Evolutionary conservation across 2,113 vertebrate species (phyloP).

Genomic region (Nerophis ophidion): DNA sequence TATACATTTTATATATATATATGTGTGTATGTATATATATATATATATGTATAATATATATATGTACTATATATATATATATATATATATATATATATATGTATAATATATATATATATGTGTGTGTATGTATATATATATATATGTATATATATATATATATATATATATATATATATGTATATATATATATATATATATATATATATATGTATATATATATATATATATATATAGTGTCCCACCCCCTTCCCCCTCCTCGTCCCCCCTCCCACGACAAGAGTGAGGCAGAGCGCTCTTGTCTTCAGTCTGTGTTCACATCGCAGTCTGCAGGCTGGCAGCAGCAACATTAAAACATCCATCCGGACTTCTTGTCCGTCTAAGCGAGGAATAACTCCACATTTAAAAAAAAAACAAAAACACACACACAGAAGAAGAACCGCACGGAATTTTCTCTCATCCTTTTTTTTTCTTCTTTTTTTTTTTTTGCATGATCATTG

Average conservation of each 20-base stretch:
- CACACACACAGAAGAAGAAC: no score
- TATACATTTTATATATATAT: no score
- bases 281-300: neutral
- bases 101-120: neutral
- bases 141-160: no score
- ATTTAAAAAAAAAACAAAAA: neutral
- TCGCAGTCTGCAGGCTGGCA: neutral
- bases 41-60: neutral
- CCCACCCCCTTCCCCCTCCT: neutral
- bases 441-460: constrained; percentile 16
- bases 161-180: no score
- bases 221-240: neutral
- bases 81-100: neutral
- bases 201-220: neutral
- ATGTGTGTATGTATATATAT: no score
- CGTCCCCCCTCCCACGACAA: neutral
- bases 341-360: neutral
- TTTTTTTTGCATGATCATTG: no score
- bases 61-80: neutral
- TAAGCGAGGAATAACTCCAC: no score
- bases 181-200: no score
- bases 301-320: neutral
- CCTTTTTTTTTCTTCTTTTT: no score
- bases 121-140: neutral
- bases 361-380: neutral